Conservation (phyloP, 2,888 invertebrate genomes). For the Athetis lepigone region DNA sequence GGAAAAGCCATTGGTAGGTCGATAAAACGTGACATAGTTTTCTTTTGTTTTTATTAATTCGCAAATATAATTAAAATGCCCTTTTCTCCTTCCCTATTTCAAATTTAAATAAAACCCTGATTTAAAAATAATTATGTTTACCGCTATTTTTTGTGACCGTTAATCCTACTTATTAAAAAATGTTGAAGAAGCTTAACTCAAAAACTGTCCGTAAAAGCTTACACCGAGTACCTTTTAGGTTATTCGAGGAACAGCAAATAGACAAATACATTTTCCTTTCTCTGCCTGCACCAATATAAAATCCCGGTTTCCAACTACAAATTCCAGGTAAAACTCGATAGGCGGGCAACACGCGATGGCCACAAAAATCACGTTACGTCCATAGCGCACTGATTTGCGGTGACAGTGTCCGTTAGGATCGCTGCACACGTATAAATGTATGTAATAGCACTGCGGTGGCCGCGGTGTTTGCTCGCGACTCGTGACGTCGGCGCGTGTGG, state of each 20-base stretch:
- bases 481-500: conserved; percentile 61
- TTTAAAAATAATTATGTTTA: neutral
- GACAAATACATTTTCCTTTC: neutral
- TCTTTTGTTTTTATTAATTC: neutral
- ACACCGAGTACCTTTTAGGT: no score
- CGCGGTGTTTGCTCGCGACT: conserved; percentile 64
- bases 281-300: conserved; percentile 10
- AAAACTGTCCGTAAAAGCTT: neutral
- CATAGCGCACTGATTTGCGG: conserved; percentile 63
- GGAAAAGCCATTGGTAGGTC: neutral
- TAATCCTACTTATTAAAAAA: neutral
- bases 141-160: neutral
- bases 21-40: neutral
- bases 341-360: conserved; percentile 33
- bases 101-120: neutral
- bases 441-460: conserved; percentile 59
- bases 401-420: conserved; percentile 63
- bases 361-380: conserved; percentile 51
- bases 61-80: conserved; percentile 7
- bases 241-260: no score
- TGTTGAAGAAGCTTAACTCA: neutral
- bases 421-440: conserved; percentile 61
- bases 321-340: conserved; percentile 9
- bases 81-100: neutral
- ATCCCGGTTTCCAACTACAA: neutral